Conservation (phyloP, 1,140 invertebrate genomes). For the Adelges cooleyi region DNA sequence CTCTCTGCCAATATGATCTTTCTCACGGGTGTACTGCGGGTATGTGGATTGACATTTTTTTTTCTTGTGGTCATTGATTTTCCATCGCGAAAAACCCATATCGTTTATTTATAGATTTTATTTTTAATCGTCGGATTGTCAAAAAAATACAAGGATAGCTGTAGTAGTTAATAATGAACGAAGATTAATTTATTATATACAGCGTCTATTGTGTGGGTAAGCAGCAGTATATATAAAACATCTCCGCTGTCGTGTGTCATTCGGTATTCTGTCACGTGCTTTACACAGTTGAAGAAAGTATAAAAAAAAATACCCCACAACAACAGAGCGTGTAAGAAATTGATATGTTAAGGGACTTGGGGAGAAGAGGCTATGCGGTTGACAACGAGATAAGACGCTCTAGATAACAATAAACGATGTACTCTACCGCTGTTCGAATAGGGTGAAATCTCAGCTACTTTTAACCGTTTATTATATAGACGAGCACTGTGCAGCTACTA, state of each 20-base stretch:
- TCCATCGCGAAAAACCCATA: too few species aligned
- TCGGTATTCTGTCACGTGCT: neutral
- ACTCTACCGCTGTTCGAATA: neutral
- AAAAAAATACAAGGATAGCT: too few species aligned
- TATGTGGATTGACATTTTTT: too few species aligned
- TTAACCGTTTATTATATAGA: slow-evolving; percentile 3
- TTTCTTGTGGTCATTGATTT: too few species aligned
- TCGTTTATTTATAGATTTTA: too few species aligned
- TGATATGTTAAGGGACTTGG: slow-evolving; percentile 23
- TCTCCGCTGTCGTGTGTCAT: neutral
- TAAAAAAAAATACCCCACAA: neutral
- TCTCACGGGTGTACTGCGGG: too few species aligned
- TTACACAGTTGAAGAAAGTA: neutral
- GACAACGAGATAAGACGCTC: slow-evolving; percentile 21
- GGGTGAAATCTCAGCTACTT: slow-evolving; percentile 6
- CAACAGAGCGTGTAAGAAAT: neutral
- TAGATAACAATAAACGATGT: slow-evolving; percentile 19
- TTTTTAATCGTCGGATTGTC: too few species aligned
- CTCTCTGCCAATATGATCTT: too few species aligned
- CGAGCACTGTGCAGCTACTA: too few species aligned
- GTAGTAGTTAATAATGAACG: slow-evolving; percentile 17
- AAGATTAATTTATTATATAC: slow-evolving; percentile 2
- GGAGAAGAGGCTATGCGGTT: neutral
- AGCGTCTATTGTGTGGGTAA: too few species aligned
- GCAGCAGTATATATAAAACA: too few species aligned